Conservation (phyloP, 2,113 vertebrate species). For the Amblyopsis rosae region DNA sequence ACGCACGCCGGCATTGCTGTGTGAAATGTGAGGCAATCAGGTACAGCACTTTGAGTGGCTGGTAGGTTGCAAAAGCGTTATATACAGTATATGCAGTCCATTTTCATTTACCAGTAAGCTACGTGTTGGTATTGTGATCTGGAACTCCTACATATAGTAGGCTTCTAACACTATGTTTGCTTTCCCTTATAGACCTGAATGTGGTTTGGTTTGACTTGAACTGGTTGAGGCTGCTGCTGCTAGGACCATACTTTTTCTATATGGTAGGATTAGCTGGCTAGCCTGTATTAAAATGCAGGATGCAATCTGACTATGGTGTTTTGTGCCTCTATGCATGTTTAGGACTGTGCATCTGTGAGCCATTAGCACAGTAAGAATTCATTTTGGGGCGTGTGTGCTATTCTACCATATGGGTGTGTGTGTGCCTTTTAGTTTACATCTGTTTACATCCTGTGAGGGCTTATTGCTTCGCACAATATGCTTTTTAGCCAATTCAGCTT, state of each 20-base stretch:
- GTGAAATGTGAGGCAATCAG: no score
- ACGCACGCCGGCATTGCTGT: no score
- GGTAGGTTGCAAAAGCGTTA: no score
- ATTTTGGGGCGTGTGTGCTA: conserved; percentile 1
- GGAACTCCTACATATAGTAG: neutral
- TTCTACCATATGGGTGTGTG: conserved; percentile 5
- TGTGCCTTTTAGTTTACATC: conserved; percentile 1
- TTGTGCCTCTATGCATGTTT: conserved; percentile 7
- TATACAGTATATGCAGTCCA: no score
- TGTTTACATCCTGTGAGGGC: neutral
- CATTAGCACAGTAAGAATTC: conserved; percentile 32
- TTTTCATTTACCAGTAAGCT: conserved; percentile 2
- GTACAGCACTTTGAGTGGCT: no score
- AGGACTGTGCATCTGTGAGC: conserved; percentile 45
- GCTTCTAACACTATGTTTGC: conserved; percentile 1
- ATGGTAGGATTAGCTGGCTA: conserved; percentile 24
- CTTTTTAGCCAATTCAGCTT: neutral
- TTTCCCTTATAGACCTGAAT: conserved; percentile 12
- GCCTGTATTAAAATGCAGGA: conserved; percentile 20
- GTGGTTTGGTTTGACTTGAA: conserved; percentile 22
- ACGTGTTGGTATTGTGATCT: conserved; percentile 9
- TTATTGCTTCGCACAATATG: neutral
- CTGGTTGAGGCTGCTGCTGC: conserved; percentile 18
- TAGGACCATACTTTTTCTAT: neutral
- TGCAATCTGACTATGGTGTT: conserved; percentile 5